Base-by-base conservation (phyloP, 2,797 vertebrate genomes). In the Coluber constrictor region DNA sequence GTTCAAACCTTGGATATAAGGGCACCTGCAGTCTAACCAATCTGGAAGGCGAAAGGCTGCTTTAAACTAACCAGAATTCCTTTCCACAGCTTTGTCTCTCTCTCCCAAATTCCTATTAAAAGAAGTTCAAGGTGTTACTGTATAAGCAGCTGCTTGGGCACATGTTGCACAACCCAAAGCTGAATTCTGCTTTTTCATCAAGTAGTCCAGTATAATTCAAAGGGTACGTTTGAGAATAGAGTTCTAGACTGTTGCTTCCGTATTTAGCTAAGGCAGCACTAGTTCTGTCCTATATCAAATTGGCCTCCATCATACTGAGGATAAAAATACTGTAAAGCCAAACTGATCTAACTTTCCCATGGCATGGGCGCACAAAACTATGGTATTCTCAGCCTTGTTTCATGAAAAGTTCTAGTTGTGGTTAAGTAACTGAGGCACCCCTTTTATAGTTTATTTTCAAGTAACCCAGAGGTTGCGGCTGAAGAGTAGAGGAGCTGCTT, bases 181-280 rank as follows among this genome's bases (percentile, higher is more conserved):
- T 47, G 74, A 83, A 47, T 83, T 25, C 32, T 59, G 55, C n/a
- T 88, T 37, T 88, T 23, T 59, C 32, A 25, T 25, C 43, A 59
- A 37, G 18, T 5, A 37, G 10, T 43, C 23, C 55, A 59, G 25
- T 88, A 25, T 29, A 27, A 27, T 57, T 83, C 79, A 83, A 59
- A 47, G 11, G 9, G 1, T 60, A 15, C 9, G 11, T 5, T 43
- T 29, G n/a, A n/a, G 27, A 74, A 47, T 16, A 13, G 55, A 37
- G 27, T 66, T 54, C 16, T 10, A 94, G 94, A 89, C 91, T 89
- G 92, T 61, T n/a, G 15, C 55, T 59, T 3, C 94, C 93, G 87
- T 89, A 92, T 93, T 74, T 79, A 15, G 70, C 23, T 27, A 79
- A 37, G 86, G 23, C 56, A 74, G 74, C 5, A 13, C 12, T 55